Evolutionary conservation across 2,113 vertebrate species (phyloP).

Genomic region (Upupa epops): DNA sequence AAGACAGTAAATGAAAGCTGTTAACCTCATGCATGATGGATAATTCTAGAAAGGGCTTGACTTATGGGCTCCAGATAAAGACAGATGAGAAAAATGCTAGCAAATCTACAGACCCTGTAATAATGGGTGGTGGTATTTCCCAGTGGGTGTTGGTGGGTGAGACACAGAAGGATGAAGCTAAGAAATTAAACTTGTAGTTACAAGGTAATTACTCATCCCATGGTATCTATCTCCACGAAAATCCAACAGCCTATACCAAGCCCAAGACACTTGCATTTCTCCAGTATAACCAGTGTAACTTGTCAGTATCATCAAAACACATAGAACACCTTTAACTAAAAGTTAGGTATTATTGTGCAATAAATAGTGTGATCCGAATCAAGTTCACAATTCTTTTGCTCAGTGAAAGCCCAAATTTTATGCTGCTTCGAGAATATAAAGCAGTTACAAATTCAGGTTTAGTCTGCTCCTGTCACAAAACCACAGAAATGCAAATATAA

Average conservation of each 20-base stretch:
- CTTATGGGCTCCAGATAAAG: neutral
- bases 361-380: neutral
- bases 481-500: neutral
- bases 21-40: neutral
- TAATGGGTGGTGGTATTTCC: neutral
- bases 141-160: neutral
- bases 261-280: neutral
- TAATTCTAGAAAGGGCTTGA: neutral
- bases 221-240: neutral
- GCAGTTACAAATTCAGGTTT: neutral
- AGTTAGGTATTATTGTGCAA: neutral
- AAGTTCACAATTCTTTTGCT: neutral
- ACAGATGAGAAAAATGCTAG: neutral
- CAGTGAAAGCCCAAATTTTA: neutral
- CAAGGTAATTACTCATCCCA: neutral
- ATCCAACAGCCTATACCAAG: neutral
- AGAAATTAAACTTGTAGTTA: neutral
- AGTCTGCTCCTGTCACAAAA: neutral
- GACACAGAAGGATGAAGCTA: neutral
- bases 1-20: neutral
- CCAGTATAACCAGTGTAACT: neutral
- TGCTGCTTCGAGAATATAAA: neutral
- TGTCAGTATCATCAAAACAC: neutral
- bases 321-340: neutral
- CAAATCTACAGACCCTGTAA: neutral